Conservation (phyloP, 2,888 invertebrate species). For the Marronus borbonicus region DNA sequence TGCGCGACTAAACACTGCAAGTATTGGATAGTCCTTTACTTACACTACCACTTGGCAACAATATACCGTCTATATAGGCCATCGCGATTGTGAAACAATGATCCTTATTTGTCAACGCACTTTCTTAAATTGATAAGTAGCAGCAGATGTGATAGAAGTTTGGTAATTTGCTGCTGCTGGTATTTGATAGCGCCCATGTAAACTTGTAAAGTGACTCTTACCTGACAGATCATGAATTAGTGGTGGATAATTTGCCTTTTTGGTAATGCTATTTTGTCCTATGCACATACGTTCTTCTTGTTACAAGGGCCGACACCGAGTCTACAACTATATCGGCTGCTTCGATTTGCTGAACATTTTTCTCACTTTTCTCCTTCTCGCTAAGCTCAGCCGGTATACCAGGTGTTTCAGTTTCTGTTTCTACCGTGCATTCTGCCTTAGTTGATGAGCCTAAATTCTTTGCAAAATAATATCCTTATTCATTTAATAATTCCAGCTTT, state of each 20-base stretch:
- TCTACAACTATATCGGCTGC: conserved; percentile 42
- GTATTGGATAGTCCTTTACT: conserved; percentile 13
- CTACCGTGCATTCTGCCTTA: too few species aligned
- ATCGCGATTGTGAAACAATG: neutral
- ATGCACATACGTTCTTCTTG: conserved; percentile 59
- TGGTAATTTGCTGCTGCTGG: conserved; percentile 57
- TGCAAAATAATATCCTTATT: too few species aligned
- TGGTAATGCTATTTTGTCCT: conserved; percentile 60
- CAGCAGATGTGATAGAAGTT: conserved; percentile 61
- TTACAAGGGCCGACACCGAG: conserved; percentile 58
- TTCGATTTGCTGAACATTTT: conserved; percentile 55
- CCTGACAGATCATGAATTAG: conserved; percentile 60
- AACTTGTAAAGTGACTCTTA: conserved; percentile 56
- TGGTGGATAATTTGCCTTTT: conserved; percentile 62
- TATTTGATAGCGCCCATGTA: conserved; percentile 65
- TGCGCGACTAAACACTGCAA: neutral
- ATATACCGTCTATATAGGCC: conserved; percentile 49
- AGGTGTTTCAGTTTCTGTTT: neutral
- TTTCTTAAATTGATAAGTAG: conserved; percentile 60
- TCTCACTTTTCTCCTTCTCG: conserved; percentile 53
- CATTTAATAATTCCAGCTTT: too few species aligned
- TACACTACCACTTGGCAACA: conserved; percentile 22
- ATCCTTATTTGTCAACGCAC: conserved; percentile 57
- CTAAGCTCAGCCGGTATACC: conserved; percentile 56
- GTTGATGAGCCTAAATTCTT: too few species aligned